phyloP scores from a whole-genome alignment of 2,113 vertebrate species.

The human region DNA sequence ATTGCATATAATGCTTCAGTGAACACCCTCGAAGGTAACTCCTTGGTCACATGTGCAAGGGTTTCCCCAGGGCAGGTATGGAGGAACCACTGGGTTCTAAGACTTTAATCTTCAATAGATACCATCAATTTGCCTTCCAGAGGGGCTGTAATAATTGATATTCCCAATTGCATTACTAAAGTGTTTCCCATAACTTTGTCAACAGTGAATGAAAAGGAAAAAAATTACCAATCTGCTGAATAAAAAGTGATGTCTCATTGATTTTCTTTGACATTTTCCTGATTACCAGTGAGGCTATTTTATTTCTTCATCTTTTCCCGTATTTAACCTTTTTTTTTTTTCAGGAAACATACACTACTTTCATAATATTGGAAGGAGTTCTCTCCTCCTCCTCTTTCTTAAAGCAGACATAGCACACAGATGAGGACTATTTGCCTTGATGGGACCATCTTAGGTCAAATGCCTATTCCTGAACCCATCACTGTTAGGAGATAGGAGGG shows the following conservation, averaged over 20 bases:
- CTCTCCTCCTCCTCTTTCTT: not conserved
- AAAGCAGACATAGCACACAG: not conserved
- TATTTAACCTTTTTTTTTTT: not conserved
- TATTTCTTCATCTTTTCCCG: slow-evolving; percentile 15
- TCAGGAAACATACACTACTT: not conserved
- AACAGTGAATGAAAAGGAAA: not conserved
- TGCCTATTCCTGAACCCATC: not conserved
- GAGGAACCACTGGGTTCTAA: not conserved
- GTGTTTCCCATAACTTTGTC: not conserved
- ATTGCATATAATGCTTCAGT: not conserved
- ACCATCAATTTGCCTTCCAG: not conserved
- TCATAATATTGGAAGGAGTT: not conserved
- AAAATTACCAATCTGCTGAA: not conserved
- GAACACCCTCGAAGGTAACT: not conserved
- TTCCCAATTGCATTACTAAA: not conserved
- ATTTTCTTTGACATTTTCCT: slow-evolving; percentile 42
- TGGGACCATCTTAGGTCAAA: not conserved
- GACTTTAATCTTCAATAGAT: not conserved
- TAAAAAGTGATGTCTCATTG: not conserved
- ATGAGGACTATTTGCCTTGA: not conserved
- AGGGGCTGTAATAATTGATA: not conserved
- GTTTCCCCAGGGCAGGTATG: not conserved
- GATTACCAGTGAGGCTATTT: not conserved
- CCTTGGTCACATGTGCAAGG: not conserved
- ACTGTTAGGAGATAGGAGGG: not conserved